Evolutionary conservation across 2,888 invertebrate genomes (phyloP), one percentile per base, ranked within the genome.

Genomic region (Drosophila trichaetosa): DNA sequence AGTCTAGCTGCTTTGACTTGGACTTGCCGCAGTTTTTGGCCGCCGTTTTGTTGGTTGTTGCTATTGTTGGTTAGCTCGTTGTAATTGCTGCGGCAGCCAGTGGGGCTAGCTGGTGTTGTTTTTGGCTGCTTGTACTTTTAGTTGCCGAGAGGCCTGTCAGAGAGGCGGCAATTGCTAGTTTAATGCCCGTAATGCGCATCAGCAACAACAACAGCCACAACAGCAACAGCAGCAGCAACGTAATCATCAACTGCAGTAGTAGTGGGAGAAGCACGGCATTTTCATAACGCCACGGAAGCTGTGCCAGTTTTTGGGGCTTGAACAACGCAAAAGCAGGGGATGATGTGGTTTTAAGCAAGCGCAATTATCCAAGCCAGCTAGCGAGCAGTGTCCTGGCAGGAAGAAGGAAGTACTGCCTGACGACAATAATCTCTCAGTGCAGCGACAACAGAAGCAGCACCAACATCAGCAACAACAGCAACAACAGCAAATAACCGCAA

Each of bases 401-500:
- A 69, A 46, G 64, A 77, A 77, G 78, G 64, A 76, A 73, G 27
- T 53, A 27, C 67, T 18, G 63, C 21, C 60, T 72, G 73, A 64
- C 67, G 76, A 68, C 73, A 61, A 67, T 73, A 76, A 76, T 76
- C 68, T 76, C 64, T 38, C 65, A 58, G 54, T 46, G 42, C 68
- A 40, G 29, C 53, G 36, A 62, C 54, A 58, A 38, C 34, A 58
- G n/a, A 36, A 52, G 18, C 58, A 38, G 31, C 60, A 56, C 5
- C 29, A 49, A 7, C 29, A 49, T 10, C 10, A 27, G 10, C 49
- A 29, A 10, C 49, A 27, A 27, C 65, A 48, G 27, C 57, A 53
- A 24, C 69, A 58, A 24, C 54, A 34, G 54, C 68, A 80, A 75
- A 81, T 78, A 80, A 78, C 76, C 82, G 69, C 79, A 80, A 79